Evolutionary conservation across 92 coral and sea anemone species (phyloP), one percentile per base, ranked within the genome.

Genomic region (Siderastrea siderea): DNA sequence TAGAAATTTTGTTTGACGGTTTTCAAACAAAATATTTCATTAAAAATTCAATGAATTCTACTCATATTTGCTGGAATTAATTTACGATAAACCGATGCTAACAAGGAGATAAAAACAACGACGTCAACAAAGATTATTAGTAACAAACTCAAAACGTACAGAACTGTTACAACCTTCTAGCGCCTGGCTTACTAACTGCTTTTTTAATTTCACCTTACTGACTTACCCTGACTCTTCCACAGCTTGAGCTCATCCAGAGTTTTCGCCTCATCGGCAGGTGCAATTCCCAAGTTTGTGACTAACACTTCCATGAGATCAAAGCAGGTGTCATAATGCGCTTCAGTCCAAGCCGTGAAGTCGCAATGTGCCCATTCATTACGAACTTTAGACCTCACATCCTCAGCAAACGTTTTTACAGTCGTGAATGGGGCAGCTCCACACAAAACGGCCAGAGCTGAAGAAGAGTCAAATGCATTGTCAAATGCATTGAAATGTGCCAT

Each of bases 401-500:
- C 73, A 9, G 93, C 94, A 68, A 53, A 54, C 43, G n/a, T 12
- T 74, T 59, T 58, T 7, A 70, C 80, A 8, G 79, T 9, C 16
- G 75, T 47, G 75, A 85, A 44, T 63, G 55, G 70, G 74, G 84
- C 66, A 2, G 90, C 88, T 45, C 71, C 91, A 47, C 92, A 91
- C 50, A 91, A 49, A 17, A 91, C 65, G 1, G 80, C 72, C n/a
- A 91, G 57, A 14, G 76, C 83, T 1, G 94, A 92, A 2, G 94
- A 91, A 2, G 91, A 50, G 11, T 91, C 94, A 72, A 78, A 81
- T 1, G 94, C 65, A 57, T 60, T 48, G 44, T 91, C 89, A 71
- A 91, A 91, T 47, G 91, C 92, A 67, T 26, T 82, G 17, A 91
- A 91, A 67, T 88, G 79, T 38, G 90, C 94, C 89, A 91, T 91